Evolutionary conservation across 2,888 invertebrate genomes (phyloP).

Genomic region (Ectropis crepuscularia): DNA sequence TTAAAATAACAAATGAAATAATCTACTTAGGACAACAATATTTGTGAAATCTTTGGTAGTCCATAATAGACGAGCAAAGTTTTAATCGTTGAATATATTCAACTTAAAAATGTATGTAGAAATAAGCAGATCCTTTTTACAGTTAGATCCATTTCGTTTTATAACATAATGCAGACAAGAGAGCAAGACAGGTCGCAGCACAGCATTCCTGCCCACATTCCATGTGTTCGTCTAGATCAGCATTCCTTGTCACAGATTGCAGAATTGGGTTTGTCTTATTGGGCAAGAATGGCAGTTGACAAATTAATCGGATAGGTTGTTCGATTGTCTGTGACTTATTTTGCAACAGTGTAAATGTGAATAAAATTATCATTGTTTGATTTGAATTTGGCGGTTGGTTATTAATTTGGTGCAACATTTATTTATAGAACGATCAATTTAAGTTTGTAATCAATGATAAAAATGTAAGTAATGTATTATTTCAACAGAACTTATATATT

Average conservation of each 20-base stretch:
- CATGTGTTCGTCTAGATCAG: constrained; percentile 37
- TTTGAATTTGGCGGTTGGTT: constrained; percentile 7
- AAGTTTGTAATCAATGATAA: too few species aligned
- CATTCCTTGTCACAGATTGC: constrained; percentile 53
- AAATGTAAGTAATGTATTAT: too few species aligned
- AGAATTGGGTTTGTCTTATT: constrained; percentile 44
- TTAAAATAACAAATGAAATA: too few species aligned
- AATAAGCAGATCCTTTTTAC: too few species aligned
- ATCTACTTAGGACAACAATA: too few species aligned
- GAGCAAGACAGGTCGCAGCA: constrained; percentile 14
- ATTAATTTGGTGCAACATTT: neutral
- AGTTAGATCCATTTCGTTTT: neutral
- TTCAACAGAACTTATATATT: too few species aligned
- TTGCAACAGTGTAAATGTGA: constrained; percentile 30
- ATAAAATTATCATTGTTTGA: constrained; percentile 10
- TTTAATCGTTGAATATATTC: too few species aligned
- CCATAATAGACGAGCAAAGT: too few species aligned
- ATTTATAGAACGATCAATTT: too few species aligned
- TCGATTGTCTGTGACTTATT: constrained; percentile 39
- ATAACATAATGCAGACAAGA: neutral
- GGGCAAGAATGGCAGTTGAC: constrained; percentile 50
- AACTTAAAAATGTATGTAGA: too few species aligned
- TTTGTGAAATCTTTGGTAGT: too few species aligned
- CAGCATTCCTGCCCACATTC: constrained; percentile 35
- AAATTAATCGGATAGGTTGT: constrained; percentile 51